phyloP scores from a whole-genome alignment of 2,113 vertebrate genomes.

The Tautogolabrus adspersus region DNA sequence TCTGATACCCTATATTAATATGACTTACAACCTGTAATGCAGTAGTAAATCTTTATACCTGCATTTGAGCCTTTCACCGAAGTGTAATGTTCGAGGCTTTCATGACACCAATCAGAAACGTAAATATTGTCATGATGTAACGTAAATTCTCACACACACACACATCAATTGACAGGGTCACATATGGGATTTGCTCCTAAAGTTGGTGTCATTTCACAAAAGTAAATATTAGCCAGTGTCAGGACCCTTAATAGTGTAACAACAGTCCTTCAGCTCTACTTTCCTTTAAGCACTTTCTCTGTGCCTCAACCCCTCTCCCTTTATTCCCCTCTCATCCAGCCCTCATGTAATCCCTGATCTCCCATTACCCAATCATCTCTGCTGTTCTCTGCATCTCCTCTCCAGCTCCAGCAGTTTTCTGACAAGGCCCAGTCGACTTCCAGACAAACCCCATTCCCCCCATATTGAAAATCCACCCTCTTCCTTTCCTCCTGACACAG shows the following conservation, averaged over 20 bases:
- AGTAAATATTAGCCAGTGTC: constrained; percentile 76
- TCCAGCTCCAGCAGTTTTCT: constrained; percentile 48
- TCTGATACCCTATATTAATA: background rate
- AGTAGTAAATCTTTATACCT: background rate
- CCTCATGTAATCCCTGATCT: constrained; percentile 64
- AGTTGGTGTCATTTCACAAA: constrained; percentile 70
- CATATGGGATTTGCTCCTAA: constrained; percentile 71
- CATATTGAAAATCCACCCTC: constrained; percentile 44
- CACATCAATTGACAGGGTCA: constrained; percentile 67
- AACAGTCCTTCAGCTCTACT: constrained; percentile 56
- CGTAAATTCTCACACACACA: constrained; percentile 21
- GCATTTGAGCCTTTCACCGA: background rate
- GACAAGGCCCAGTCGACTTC: constrained; percentile 59
- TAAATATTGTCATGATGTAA: constrained; percentile 64
- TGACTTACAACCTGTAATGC: background rate
- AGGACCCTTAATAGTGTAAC: constrained; percentile 65
- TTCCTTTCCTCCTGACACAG: constrained; percentile 55
- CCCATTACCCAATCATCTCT: constrained; percentile 70
- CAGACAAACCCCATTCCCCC: constrained; percentile 45
- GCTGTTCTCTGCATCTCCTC: constrained; percentile 52
- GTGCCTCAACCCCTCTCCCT: constrained; percentile 30
- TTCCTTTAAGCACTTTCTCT: constrained; percentile 51
- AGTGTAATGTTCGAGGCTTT: background rate
- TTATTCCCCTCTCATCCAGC: constrained; percentile 52
- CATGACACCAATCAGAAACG: constrained; percentile 67